A percentile compares a stretch with the other conserved stretches of the same genome.
phyloP scores from a whole-genome alignment of 2,888 invertebrate species.

The Miltochrista miniata region DNA sequence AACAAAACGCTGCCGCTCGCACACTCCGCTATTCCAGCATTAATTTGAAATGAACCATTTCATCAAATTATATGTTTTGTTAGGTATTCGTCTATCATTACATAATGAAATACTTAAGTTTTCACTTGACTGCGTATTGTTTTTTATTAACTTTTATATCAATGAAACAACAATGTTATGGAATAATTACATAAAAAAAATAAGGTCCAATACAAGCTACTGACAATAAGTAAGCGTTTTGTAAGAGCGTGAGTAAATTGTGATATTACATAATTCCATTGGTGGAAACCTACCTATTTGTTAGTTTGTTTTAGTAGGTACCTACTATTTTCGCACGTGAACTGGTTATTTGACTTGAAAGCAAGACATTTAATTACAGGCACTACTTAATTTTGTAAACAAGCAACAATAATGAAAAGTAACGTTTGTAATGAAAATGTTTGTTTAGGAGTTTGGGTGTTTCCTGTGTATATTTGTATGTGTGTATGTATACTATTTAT shows the following conservation, averaged over 20 bases:
- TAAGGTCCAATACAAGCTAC: constrained; percentile 12
- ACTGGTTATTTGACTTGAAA: constrained; percentile 1
- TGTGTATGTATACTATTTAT: too few species aligned
- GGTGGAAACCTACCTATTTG: not conserved
- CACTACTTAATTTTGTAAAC: not conserved
- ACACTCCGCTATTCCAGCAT: not conserved
- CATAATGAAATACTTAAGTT: constrained; percentile 27
- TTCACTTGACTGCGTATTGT: constrained; percentile 36
- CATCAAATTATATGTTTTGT: constrained; percentile 34
- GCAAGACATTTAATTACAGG: not conserved
- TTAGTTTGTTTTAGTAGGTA: not conserved
- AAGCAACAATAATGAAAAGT: not conserved
- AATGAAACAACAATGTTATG: constrained; percentile 10
- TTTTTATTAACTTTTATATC: constrained; percentile 11
- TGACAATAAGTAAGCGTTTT: constrained; percentile 6
- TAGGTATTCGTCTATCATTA: constrained; percentile 25
- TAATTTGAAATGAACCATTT: constrained; percentile 31
- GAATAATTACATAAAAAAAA: constrained; percentile 16
- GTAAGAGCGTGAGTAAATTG: constrained; percentile 14
- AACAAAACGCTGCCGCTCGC: constrained; percentile 1
- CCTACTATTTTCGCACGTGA: not conserved
- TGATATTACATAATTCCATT: constrained; percentile 5
- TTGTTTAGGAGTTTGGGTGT: too few species aligned
- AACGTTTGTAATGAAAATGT: too few species aligned
- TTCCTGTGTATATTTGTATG: too few species aligned